These are phyloP conservation scores for Drosophila auraria DNA, from an alignment of 1,140 invertebrate genomes.

Conservation along the genomic window DNA sequence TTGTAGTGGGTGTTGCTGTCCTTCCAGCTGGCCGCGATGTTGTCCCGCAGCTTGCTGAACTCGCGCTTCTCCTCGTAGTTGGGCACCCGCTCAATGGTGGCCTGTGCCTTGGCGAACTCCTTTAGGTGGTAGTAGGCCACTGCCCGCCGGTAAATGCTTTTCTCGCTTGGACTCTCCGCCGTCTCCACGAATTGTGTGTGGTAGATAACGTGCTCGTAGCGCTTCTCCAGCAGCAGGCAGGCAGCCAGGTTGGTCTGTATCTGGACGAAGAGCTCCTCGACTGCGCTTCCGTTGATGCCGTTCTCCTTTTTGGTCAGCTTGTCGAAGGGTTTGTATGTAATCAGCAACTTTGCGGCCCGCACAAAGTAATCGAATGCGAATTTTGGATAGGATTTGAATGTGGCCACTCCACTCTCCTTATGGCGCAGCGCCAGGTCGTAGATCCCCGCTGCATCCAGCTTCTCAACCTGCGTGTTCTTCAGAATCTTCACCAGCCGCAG, in stretches of 20 bases:
- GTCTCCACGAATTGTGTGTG: slow-evolving; percentile 78
- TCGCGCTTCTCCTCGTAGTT: slow-evolving; percentile 79
- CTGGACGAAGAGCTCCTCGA: slow-evolving; percentile 71
- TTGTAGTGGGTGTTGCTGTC: slow-evolving; percentile 75
- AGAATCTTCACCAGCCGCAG: slow-evolving; percentile 63
- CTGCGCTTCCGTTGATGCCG: slow-evolving; percentile 52
- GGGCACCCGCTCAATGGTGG: slow-evolving; percentile 63
- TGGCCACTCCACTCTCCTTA: slow-evolving; percentile 78
- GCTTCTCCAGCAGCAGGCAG: slow-evolving; percentile 73
- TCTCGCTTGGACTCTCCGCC: slow-evolving; percentile 65
- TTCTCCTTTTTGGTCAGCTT: slow-evolving; percentile 54
- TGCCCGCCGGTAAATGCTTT: slow-evolving; percentile 79
- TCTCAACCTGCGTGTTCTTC: slow-evolving; percentile 60
- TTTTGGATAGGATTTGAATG: slow-evolving; percentile 78
- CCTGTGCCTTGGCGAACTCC: slow-evolving; percentile 76
- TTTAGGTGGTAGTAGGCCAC: slow-evolving; percentile 73
- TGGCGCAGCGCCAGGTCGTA: slow-evolving; percentile 62
- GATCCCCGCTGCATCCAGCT: slow-evolving; percentile 58
- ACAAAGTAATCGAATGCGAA: slow-evolving; percentile 83
- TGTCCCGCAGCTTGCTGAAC: slow-evolving; percentile 68
- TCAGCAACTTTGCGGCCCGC: slow-evolving; percentile 75
- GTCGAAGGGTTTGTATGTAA: slow-evolving; percentile 80
- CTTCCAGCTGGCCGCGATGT: slow-evolving; percentile 69
- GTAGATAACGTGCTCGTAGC: slow-evolving; percentile 82
- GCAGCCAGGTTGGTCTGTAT: slow-evolving; percentile 81